These are phyloP conservation scores for Motacilla tschutschensis DNA, from an alignment of 2,113 vertebrate species.

Conservation along the genomic window DNA sequence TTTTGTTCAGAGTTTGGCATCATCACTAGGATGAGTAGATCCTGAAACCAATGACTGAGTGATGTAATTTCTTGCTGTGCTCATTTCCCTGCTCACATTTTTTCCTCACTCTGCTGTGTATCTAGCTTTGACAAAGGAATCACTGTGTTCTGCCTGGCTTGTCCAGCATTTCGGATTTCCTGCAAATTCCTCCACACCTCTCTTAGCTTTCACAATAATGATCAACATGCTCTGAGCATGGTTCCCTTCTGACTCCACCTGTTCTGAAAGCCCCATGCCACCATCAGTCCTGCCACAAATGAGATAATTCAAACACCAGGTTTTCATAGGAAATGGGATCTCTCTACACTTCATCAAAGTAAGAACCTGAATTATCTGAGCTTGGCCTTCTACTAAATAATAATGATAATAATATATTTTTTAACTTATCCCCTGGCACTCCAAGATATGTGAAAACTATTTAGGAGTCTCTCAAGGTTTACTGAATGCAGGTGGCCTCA, in stretches of 20 bases:
- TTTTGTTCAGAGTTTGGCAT: neutral
- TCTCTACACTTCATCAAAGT: neutral
- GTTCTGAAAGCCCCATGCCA: neutral
- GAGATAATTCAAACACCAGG: neutral
- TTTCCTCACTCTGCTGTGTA: neutral
- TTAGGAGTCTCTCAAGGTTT: neutral
- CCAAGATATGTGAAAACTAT: neutral
- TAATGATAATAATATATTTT: neutral
- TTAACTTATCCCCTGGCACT: neutral
- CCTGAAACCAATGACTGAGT: neutral
- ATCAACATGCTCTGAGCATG: accelerated
- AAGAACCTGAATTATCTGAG: neutral
- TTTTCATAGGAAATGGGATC: neutral
- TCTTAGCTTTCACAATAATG: neutral
- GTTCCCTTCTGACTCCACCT: neutral
- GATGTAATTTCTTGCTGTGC: neutral
- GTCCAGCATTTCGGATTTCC: neutral
- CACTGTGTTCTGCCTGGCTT: neutral
- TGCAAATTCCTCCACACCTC: neutral
- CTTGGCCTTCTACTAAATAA: neutral
- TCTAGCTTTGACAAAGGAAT: neutral
- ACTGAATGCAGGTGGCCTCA: neutral
- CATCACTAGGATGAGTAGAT: accelerated
- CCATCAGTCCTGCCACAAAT: neutral
- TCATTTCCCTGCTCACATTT: neutral